These are phyloP conservation scores for Chrysolina oricalcia DNA, from an alignment of 2,888 invertebrate genomes.

Conservation along the genomic window DNA sequence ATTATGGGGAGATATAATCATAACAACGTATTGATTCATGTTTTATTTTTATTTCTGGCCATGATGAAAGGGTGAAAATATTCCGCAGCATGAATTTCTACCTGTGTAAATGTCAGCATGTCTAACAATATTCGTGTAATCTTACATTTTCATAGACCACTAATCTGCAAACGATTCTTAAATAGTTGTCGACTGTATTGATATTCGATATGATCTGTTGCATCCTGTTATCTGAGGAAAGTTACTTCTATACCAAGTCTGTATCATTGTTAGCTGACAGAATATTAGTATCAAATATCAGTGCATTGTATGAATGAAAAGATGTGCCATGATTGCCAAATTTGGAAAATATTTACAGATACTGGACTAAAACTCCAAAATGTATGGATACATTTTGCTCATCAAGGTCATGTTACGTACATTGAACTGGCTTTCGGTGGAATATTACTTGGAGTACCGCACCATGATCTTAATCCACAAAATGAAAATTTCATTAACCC, in stretches of 20 bases:
- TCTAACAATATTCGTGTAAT: conserved; percentile 34
- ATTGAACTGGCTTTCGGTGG: too few relatives aligned
- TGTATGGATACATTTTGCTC: too few relatives aligned
- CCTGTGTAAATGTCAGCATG: conserved; percentile 42
- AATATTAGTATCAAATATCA: conserved; percentile 4
- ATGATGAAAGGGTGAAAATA: conserved; percentile 13
- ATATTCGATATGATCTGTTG: conserved; percentile 1
- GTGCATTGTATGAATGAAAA: neutral
- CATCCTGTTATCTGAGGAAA: neutral
- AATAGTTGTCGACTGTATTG: neutral
- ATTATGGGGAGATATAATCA: too few relatives aligned
- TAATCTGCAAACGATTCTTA: conserved; percentile 31
- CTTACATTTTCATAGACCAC: conserved; percentile 44
- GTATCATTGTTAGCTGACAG: too few relatives aligned
- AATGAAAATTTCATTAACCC: too few relatives aligned
- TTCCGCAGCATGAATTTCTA: conserved; percentile 38
- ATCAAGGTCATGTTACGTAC: too few relatives aligned
- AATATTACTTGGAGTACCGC: too few relatives aligned
- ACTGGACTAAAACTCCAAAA: too few relatives aligned
- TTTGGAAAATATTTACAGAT: neutral
- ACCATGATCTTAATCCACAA: too few relatives aligned
- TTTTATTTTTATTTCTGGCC: too few relatives aligned
- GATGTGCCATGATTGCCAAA: neutral
- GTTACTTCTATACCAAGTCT: too few relatives aligned
- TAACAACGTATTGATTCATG: too few relatives aligned